Evolutionary conservation across 2,797 vertebrate genomes (phyloP).

Genomic region (Knipowitschia caucasica): DNA sequence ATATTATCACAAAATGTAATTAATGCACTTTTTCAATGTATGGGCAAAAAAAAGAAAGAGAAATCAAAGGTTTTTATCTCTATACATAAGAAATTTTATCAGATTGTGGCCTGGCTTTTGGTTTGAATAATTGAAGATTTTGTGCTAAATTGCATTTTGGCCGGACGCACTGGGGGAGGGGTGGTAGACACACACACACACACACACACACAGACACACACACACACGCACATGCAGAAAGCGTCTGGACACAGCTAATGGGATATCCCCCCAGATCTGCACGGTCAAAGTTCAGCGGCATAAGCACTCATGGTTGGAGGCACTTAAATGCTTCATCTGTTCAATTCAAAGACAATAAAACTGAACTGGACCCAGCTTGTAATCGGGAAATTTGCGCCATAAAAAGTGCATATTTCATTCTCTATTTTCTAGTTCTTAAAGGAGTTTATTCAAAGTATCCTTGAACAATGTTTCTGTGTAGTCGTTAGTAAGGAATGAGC

Average conservation of each 20-base stretch:
- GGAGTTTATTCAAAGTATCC: background rate
- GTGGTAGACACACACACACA: conserved; percentile 37
- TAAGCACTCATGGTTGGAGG: conserved; percentile 61
- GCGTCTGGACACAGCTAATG: conserved; percentile 69
- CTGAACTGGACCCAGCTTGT: conserved; percentile 17
- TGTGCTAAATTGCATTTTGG: conserved; percentile 70
- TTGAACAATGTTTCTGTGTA: background rate
- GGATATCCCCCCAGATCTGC: conserved; percentile 53
- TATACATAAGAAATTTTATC: conserved; percentile 39
- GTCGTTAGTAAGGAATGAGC: too few species aligned
- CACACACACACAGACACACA: conserved; percentile 10
- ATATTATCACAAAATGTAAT: conserved; percentile 26
- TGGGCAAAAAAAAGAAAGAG: too few species aligned
- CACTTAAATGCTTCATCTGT: conserved; percentile 64
- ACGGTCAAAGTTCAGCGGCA: conserved; percentile 70
- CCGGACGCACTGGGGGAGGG: conserved; percentile 54
- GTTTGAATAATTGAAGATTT: conserved; percentile 77
- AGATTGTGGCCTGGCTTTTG: conserved; percentile 60
- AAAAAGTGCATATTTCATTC: conserved; percentile 13
- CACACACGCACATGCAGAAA: conserved; percentile 10
- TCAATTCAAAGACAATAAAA: conserved; percentile 60
- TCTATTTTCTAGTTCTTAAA: conserved; percentile 12
- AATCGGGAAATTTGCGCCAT: conserved; percentile 25
- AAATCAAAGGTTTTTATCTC: conserved; percentile 26
- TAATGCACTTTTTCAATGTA: conserved; percentile 21